Evolutionary conservation across 2,797 vertebrate genomes (phyloP), one percentile per base, ranked within the genome.

Genomic region (Eidolon dupreanum): DNA sequence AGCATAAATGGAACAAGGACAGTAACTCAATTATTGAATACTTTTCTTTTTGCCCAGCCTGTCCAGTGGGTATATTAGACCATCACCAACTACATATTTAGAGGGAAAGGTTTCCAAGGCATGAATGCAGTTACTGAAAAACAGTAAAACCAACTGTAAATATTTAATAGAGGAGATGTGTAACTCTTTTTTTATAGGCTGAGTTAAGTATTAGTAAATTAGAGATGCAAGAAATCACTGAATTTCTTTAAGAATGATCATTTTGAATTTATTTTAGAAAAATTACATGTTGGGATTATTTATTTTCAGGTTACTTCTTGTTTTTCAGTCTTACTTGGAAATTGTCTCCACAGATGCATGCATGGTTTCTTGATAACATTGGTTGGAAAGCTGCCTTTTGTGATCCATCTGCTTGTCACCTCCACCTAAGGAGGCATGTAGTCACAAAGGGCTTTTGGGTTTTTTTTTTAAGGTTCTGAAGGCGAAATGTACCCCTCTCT

Each of bases 31-130:
- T 38, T 41, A 24, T 22, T 75, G 68, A 77, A 36, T 81, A 28
- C 66, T 71, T 16, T 75, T 89, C 71, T 71, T 78, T 75, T 92
- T 15, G 8, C 51, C 15, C 63, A 68, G 49, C n/a, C 87, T 22
- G 26, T 73, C 79, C 59, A 49, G 75, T 49, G 81, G 75, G n/a
- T 3, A 8, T 9, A 8, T 10, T 8, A 49, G 57, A 70, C 51
- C 28, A 20, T 28, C 36, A 46, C 73, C 51, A 55, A 4, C 10
- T 38, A 20, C n/a, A 0, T 9, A 43, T n/a, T 63, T 33, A 38
- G 17, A 93, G 17, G 61, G 16, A 86, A 73, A 84, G 13, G 17
- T 0, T 9, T 84, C 46, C 38, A 28, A 33, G n/a, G 73, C 8
- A 10, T 31, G 38, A 33, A 70, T 3, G 13, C 9, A 5, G 33